A percentile compares a stretch with the other conserved stretches of the same genome.
phyloP scores from a whole-genome alignment of 2,113 vertebrate genomes.

The Hemiprocne comata region DNA sequence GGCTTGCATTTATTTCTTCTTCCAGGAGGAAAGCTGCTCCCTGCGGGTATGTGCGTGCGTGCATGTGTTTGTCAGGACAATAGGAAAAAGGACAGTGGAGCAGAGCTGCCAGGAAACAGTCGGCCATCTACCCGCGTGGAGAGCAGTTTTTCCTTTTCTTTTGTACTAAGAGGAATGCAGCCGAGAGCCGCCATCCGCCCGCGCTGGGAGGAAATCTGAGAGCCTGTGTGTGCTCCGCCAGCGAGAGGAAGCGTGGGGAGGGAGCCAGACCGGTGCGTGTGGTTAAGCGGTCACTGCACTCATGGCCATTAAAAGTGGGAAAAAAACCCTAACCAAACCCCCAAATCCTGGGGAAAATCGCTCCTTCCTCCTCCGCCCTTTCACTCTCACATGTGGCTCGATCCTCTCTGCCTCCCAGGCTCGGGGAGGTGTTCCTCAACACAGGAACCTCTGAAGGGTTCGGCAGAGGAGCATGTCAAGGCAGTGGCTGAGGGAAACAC shows the following conservation, averaged over 20 bases:
- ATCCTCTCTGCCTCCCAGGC: not conserved
- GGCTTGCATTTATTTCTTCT: slow-evolving; percentile 23
- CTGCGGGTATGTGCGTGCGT: not conserved
- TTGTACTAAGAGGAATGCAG: slow-evolving; percentile 32
- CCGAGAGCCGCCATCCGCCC: slow-evolving; percentile 26
- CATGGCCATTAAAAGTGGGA: slow-evolving; percentile 8
- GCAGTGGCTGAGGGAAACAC: not conserved
- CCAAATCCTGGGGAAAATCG: not conserved
- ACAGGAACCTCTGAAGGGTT: not conserved
- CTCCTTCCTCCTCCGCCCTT: not conserved
- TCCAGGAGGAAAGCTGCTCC: not conserved
- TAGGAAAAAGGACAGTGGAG: slow-evolving; percentile 20
- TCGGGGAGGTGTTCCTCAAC: not conserved
- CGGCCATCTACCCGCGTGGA: not conserved
- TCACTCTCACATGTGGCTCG: not conserved
- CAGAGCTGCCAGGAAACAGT: slow-evolving; percentile 45
- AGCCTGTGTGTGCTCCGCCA: not conserved
- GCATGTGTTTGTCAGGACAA: slow-evolving; percentile 27
- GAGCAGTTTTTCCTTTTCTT: slow-evolving; percentile 32
- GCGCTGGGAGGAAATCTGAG: slow-evolving; percentile 62
- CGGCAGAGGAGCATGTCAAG: fast-evolving
- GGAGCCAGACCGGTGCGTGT: not conserved
- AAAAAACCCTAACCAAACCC: not conserved
- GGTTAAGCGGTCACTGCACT: slow-evolving; percentile 36
- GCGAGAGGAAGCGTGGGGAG: slow-evolving; percentile 54